Conservation (phyloP, 2,888 invertebrate species). For the Seira musarum region DNA sequence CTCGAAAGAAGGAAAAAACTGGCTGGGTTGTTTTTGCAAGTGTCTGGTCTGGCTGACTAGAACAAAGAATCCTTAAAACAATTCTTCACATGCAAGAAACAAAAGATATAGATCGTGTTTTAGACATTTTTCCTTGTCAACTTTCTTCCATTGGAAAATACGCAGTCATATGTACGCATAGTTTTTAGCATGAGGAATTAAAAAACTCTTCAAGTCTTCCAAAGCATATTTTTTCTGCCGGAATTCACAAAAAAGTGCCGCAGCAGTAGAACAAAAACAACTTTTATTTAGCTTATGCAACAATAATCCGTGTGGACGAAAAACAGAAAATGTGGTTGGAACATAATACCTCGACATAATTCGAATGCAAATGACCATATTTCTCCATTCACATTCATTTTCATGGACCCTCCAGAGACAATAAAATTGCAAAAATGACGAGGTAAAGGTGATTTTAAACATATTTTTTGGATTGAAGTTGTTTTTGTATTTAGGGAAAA, state of each 20-base stretch:
- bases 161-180: not conserved
- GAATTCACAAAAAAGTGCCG: not conserved
- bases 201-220: not conserved
- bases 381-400: no score
- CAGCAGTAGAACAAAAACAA: not conserved
- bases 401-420: no score
- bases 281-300: not conserved
- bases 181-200: not conserved
- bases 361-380: no score
- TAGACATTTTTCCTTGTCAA: not conserved
- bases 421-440: no score
- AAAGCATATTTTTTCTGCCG: not conserved
- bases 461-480: no score
- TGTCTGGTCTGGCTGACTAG: not conserved
- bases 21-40: not conserved
- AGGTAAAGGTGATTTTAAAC: no score
- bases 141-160: not conserved
- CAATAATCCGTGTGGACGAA: no score
- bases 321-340: not conserved
- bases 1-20: no score
- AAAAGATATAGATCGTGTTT: not conserved
- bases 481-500: no score
- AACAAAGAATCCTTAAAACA: not conserved
- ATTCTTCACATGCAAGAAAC: not conserved
- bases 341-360: not conserved